phyloP scores from a whole-genome alignment of 2,797 vertebrate genomes.

The Oryzias dopingdopingensis region DNA sequence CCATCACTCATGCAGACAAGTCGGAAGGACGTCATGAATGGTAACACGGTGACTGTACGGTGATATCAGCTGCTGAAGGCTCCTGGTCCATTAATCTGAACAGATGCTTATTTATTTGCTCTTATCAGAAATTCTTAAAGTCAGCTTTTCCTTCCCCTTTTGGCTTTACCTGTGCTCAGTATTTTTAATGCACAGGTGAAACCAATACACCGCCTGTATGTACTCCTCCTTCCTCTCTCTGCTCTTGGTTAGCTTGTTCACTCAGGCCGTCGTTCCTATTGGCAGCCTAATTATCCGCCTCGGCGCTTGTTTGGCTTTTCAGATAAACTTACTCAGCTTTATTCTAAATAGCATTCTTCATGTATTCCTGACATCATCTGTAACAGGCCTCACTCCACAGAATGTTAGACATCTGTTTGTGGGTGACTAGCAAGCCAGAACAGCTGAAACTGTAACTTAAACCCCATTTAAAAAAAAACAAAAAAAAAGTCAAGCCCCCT shows the following conservation, averaged over 20 bases:
- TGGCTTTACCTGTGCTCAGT: too few relatives aligned
- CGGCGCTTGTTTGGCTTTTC: too few relatives aligned
- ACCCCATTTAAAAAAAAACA: constrained; percentile 1
- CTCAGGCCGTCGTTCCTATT: neutral
- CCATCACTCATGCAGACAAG: constrained; percentile 39
- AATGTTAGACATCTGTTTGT: constrained; percentile 30
- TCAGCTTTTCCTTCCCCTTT: too few relatives aligned
- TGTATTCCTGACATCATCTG: constrained; percentile 9
- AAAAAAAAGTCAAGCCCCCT: constrained; percentile 16
- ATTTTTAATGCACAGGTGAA: too few relatives aligned
- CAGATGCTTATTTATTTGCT: too few relatives aligned
- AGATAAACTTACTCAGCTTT: neutral
- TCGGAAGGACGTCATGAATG: constrained; percentile 27
- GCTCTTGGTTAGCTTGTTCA: too few relatives aligned
- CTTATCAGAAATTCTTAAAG: too few relatives aligned
- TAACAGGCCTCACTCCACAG: constrained; percentile 5
- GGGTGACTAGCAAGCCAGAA: constrained; percentile 34
- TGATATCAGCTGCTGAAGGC: constrained; percentile 7
- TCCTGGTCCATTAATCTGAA: neutral
- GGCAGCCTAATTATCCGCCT: neutral
- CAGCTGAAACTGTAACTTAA: constrained; percentile 48
- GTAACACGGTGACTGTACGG: constrained; percentile 25
- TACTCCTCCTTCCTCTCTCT: too few relatives aligned
- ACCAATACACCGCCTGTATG: too few relatives aligned
- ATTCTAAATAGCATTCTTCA: constrained; percentile 8